Conservation (phyloP, 2,797 vertebrate genomes). For the Neosilurus hyrtlii region DNA sequence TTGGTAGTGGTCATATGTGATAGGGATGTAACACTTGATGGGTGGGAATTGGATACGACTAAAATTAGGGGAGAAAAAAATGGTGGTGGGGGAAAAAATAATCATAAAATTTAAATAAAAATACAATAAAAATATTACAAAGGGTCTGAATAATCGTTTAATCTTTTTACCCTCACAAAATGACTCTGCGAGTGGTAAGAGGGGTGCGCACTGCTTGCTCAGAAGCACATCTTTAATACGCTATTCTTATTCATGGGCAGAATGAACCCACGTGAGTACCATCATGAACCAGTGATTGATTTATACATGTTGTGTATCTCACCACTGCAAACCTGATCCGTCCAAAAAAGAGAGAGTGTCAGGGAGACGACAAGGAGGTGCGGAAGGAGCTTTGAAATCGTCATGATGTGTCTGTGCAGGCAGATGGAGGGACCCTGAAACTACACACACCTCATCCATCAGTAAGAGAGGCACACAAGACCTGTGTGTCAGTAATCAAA, state of each 20-base stretch:
- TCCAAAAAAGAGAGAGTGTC: background rate
- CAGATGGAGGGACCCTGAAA: background rate
- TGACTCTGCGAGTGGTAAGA: background rate
- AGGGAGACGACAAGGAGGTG: background rate
- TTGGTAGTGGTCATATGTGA: no score
- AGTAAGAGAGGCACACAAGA: slow-evolving; percentile 15
- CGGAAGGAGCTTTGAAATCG: background rate
- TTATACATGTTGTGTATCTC: background rate
- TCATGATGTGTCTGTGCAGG: background rate
- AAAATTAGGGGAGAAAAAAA: no score
- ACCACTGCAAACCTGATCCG: background rate
- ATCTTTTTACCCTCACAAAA: background rate
- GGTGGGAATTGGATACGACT: no score
- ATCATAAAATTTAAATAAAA: no score
- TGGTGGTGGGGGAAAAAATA: no score
- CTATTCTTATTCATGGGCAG: background rate
- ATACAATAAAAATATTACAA: background rate
- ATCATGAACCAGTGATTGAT: background rate
- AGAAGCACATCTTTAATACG: background rate
- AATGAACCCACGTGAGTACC: background rate
- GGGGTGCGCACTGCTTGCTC: background rate
- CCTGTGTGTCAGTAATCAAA: background rate
- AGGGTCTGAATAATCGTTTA: background rate
- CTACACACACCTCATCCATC: slow-evolving; percentile 37
- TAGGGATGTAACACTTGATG: no score